Conservation (phyloP, 2,888 invertebrate genomes). For the Cephonodes hylas region DNA sequence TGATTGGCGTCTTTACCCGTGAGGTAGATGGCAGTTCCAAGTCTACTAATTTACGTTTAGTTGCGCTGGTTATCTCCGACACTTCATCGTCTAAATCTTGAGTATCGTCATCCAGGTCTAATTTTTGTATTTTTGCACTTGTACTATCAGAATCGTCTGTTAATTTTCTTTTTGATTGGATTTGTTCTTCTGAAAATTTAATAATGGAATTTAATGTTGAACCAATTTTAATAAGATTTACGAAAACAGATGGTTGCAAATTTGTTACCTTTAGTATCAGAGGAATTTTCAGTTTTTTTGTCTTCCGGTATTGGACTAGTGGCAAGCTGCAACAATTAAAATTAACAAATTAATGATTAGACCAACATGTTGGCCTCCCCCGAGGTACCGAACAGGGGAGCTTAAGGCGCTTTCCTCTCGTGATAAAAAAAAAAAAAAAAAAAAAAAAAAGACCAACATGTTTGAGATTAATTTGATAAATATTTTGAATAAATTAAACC, state of each 20-base stretch:
- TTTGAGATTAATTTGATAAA: no score
- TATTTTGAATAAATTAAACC: no score
- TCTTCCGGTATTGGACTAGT: background rate
- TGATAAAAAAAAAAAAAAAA: no score
- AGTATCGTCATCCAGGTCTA: conserved; percentile 49
- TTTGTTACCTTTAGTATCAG: conserved; percentile 45
- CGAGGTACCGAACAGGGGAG: no score
- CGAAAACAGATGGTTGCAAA: no score
- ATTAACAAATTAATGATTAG: no score
- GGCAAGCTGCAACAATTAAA: conserved; percentile 15
- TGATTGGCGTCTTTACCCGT: conserved; percentile 52
- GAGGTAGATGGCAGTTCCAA: conserved; percentile 54
- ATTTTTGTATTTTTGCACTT: conserved; percentile 61
- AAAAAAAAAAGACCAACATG: no score
- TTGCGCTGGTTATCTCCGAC: conserved; percentile 51
- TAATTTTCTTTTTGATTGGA: conserved; percentile 59
- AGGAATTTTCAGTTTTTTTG: background rate
- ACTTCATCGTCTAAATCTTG: conserved; percentile 68
- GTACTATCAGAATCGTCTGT: conserved; percentile 48
- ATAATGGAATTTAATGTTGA: no score
- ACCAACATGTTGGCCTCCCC: no score
- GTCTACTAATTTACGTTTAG: conserved; percentile 47
- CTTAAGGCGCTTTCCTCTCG: no score
- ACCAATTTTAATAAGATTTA: no score
- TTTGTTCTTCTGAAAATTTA: conserved; percentile 46